phyloP scores from a whole-genome alignment of 2,797 vertebrate genomes.

The Limosa lapponica region DNA sequence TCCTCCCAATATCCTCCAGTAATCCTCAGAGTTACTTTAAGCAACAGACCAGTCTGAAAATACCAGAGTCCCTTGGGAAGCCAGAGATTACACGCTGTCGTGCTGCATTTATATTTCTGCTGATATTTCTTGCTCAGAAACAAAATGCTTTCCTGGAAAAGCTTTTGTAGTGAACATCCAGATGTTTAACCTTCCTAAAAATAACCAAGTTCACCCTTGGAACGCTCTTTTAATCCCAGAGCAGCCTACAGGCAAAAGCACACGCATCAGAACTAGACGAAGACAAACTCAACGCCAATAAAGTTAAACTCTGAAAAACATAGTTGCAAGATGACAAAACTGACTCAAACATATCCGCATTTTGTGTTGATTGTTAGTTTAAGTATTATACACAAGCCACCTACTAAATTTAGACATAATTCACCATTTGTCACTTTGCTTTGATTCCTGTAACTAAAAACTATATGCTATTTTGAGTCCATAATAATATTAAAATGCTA shows the following conservation, averaged over 20 bases:
- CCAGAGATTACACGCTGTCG: not conserved
- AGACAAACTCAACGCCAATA: not conserved
- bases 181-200: conserved; percentile 43
- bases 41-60: conserved; percentile 45
- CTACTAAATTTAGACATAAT: not conserved
- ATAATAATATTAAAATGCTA: not conserved
- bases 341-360: not conserved
- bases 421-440: not conserved
- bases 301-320: not conserved
- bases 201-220: not conserved
- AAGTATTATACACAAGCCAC: not conserved
- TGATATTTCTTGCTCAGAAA: conserved; percentile 18
- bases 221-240: not conserved
- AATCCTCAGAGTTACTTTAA: conserved; percentile 46
- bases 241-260: not conserved
- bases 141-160: conserved; percentile 37
- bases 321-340: not conserved
- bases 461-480: not conserved
- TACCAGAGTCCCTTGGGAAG: conserved; percentile 7
- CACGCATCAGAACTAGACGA: not conserved
- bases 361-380: not conserved
- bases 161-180: conserved; percentile 23
- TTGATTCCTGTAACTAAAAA: not conserved
- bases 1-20: not conserved
- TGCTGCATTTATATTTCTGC: not conserved